Base-by-base conservation (phyloP, 2,888 invertebrate species). In the Terebella lapidaria region DNA sequence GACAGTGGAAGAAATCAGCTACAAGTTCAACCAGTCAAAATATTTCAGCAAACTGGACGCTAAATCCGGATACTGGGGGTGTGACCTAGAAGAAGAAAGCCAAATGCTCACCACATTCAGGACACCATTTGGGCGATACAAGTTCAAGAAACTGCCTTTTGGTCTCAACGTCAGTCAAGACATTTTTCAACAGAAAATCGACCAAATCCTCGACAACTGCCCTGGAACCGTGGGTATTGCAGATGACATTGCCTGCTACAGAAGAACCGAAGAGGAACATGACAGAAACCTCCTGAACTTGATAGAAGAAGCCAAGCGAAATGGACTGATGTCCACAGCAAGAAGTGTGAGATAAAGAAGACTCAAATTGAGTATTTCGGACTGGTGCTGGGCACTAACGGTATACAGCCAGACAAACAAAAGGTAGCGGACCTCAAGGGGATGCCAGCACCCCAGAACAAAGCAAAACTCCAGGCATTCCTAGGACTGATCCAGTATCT, bases 1-100 rank as follows among this genome's bases (percentile, higher is more conserved):
- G 2, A 64, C 63, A 3, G 22, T 67, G 10, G 67, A 69, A 52
- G 66, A 69, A 29, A n/a, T 69, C 20, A 65, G 47, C 2, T 62
- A 45, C 10, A 18, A 57, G 24, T 62, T 69, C 42, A 47, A 56
- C 28, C 45, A 42, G 15, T 60, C 63, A 24, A 60, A 57, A n/a
- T 18, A 59, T 2, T 67, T 67, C 56, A 52, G 53, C 10, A 67
- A 67, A 42, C 58, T 63, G 1, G 67, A 68, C 51, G 63, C 65
- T 10, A 65, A 67, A 27, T 47, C 60, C 1, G 68, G 67, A 27
- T 68, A 65, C 29, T 62, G 64, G 65, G 42, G 54, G 18, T 27
- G 65, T 4, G 20, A 47, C 10, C 25, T 66, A 4, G 60, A 63
- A n/a, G 45, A 56, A n/a, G 42, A 56, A 5, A 55, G 56, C 28